phyloP scores from a whole-genome alignment of 2,797 vertebrate genomes.

The Notolepis coatsorum region DNA sequence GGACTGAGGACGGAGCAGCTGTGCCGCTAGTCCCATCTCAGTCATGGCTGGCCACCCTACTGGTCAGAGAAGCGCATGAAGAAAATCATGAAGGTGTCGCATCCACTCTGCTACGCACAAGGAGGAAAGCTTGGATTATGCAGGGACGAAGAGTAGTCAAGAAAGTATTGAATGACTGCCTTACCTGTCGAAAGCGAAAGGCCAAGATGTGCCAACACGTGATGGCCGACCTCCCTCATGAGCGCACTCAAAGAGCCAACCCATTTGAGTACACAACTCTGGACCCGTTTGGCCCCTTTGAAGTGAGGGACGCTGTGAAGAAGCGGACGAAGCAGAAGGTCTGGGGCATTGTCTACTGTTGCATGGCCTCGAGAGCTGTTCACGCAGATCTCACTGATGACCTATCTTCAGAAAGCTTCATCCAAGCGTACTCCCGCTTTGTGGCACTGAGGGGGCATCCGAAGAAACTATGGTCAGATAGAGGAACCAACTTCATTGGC shows the following conservation, averaged over 20 bases:
- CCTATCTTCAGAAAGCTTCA: neutral
- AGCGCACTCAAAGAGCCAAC: neutral
- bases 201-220: neutral
- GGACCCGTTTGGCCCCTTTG: neutral
- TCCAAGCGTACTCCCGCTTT: neutral
- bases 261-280: constrained; percentile 10
- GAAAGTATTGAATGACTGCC: neutral
- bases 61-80: neutral
- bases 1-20: neutral
- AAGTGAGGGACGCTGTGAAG: neutral
- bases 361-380: constrained; percentile 26
- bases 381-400: constrained; percentile 11
- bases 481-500: neutral
- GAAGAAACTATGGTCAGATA: constrained; percentile 12
- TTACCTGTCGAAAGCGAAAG: neutral
- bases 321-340: constrained; percentile 3
- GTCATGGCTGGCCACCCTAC: neutral
- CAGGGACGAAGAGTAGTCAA: neutral
- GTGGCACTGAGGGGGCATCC: neutral
- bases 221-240: neutral
- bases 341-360: constrained; percentile 27
- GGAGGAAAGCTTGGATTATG: neutral
- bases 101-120: neutral
- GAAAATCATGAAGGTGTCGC: neutral
- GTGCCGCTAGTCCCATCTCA: neutral